Evolutionary conservation across 2,888 invertebrate species (phyloP), one percentile per base, ranked within the genome.

Genomic region (Cistogaster globosa): DNA sequence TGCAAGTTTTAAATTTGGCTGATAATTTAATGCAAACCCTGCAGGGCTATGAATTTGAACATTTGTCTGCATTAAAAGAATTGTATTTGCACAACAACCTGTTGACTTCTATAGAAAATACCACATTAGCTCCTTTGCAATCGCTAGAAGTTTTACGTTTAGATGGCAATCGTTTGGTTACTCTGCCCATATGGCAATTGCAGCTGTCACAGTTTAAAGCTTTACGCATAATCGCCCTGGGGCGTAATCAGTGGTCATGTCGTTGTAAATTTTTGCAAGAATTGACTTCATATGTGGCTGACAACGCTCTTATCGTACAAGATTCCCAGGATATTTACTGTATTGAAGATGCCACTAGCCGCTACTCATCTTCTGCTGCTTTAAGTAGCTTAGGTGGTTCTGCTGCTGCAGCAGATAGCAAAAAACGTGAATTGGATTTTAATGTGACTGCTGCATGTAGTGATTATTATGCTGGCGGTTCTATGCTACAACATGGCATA

Each of bases 261-360:
- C 96, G 97, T 89, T 98, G 98, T 93, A 96, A 97, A 92, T 97
- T 97, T 93, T 94, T 98, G 88, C 97, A 97, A 93, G 96, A 96
- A 89, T 94, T 97, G 88, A 96, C 97, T 86, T 94, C 95, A 84
- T 97, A 97, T 95, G 95, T 97, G 87, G 95, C 95, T 32, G 97
- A 97, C 91, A 97, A 97, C 92, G 95, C 96, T 69, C 94, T 96
- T 91, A 96, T 96, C 93, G 95, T 97, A 87, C 94, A 96, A 89
- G 97, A 97, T 92, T 95, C 96, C 87, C 95, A 95, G 89, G 96
- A 97, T 90, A 95, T 97, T 88, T 96, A 95, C 94, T 97, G 97
- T 93, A 95, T 96, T 94, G 96, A 96, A 87, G 87, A 88, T 7
- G 68, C 87, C 5, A 77, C 76, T 6, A 77, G 69, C 22, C 65